Evolutionary conservation across 2,797 vertebrate genomes (phyloP), one percentile per base, ranked within the genome.

Genomic region (Decapterus maruadsi): DNA sequence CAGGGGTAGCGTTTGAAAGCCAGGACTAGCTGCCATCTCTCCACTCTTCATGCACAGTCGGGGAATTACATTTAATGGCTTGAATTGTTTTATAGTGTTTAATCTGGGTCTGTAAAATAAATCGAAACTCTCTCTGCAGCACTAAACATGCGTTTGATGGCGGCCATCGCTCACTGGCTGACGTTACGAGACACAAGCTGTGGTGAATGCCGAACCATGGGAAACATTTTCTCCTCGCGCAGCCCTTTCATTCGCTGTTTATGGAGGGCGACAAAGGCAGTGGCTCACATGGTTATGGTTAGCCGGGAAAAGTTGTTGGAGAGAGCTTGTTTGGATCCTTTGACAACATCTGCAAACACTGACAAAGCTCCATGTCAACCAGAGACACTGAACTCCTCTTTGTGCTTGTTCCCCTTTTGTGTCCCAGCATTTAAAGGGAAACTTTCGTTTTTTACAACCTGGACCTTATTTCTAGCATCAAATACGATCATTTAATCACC

Each of bases 231-330:
- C 66, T 81, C 56, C 67, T 60, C 20, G 75, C 58, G 80, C 63
- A 84, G 26, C 31, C 74, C 80, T 81, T 81, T 83, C 60, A 74
- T 71, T 85, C 62, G 0, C 54, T 82, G 85, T 89, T 83, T 85
- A 84, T 82, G 66, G 79, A 86, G 29, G 67, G 57, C 74, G 83
- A 76, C 80, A 75, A 81, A 87, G 73, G 78, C 80, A 34, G 56
- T 11, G 67, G 59, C 83, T 88, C 85, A 89, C 90, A 90, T 91
- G 87, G 80, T 85, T 85, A 77, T 81, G 72, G 72, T 91, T 91
- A 89, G 78, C 13, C 31, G 77, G 63, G 68, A 64, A 62, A 54
- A 56, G 67, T 55, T 83, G 43, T 68, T 46, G 59, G 83, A 65
- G 54, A 77, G 65, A 83, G 60, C 38, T 16, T 16, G 70, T 60